phyloP scores from a whole-genome alignment of 2,888 invertebrate species.

The Pheosia tremula region DNA sequence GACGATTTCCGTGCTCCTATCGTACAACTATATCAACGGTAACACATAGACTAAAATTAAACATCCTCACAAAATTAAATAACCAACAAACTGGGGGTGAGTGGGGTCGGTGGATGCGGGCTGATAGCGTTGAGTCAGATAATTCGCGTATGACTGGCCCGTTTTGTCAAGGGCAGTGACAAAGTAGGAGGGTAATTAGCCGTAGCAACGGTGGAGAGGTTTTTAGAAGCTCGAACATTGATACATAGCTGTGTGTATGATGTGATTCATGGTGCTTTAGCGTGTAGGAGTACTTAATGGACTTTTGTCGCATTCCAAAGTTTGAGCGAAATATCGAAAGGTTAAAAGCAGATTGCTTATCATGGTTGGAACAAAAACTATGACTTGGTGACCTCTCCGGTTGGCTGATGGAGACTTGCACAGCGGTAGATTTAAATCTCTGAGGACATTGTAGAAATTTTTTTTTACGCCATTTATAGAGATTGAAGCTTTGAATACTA shows the following conservation, averaged over 20 bases:
- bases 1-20: too few relatives aligned
- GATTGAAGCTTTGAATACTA: too few relatives aligned
- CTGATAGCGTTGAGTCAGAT: slow-evolving; percentile 31
- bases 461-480: too few relatives aligned
- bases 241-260: background rate
- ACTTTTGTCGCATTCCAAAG: background rate
- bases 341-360: background rate
- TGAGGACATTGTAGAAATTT: background rate
- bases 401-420: background rate
- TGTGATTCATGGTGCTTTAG: background rate
- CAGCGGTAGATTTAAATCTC: background rate
- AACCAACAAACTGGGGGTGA: slow-evolving; percentile 7
- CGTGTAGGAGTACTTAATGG: slow-evolving; percentile 1
- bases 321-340: slow-evolving; percentile 2
- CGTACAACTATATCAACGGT: background rate
- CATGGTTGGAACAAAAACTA: background rate
- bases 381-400: background rate
- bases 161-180: slow-evolving; percentile 40
- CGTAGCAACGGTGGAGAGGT: slow-evolving; percentile 15
- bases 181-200: slow-evolving; percentile 36
- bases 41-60: slow-evolving; percentile 1
- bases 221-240: slow-evolving; percentile 3
- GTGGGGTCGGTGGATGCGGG: slow-evolving; percentile 29
- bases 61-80: slow-evolving; percentile 1
- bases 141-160: slow-evolving; percentile 26